A percentile compares a stretch with the other conserved stretches of the same genome.
These are phyloP conservation scores for Macrophya alboannulata DNA, from an alignment of 2,888 invertebrate species.

Conservation along the genomic window DNA sequence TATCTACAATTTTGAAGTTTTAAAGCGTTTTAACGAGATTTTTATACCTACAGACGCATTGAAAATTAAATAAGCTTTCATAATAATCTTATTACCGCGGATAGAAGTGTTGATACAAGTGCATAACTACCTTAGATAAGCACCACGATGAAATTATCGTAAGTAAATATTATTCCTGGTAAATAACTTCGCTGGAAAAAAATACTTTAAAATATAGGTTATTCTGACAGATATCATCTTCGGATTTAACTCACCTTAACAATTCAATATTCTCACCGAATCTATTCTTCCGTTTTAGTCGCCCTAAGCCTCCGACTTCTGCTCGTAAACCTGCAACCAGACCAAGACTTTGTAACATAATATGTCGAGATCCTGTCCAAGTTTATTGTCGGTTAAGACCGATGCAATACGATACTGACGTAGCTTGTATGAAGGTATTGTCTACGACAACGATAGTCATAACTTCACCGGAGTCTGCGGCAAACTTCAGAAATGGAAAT, in stretches of 20 bases:
- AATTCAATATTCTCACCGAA: background rate
- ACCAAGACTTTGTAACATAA: constrained; percentile 70
- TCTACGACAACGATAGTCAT: constrained; percentile 87
- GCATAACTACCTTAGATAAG: background rate
- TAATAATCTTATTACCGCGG: background rate
- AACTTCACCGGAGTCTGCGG: constrained; percentile 85
- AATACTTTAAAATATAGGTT: background rate
- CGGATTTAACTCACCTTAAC: background rate
- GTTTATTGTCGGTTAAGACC: constrained; percentile 95
- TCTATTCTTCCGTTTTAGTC: constrained; percentile 66
- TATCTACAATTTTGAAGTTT: constrained; percentile 38
- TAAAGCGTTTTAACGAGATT: constrained; percentile 43
- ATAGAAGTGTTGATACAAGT: background rate
- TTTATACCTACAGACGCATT: background rate
- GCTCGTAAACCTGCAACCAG: constrained; percentile 72
- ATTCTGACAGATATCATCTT: constrained; percentile 22
- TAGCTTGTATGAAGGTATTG: constrained; percentile 86
- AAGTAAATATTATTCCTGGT: background rate
- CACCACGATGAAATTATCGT: constrained; percentile 27
- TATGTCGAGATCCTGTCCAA: constrained; percentile 89
- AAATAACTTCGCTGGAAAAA: background rate
- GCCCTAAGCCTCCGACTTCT: constrained; percentile 72
- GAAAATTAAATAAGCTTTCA: background rate
- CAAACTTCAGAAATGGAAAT: constrained; percentile 82
- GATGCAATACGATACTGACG: constrained; percentile 86